A percentile compares a stretch with the other conserved stretches of the same genome.
These are phyloP conservation scores for Petrolisthes manimaculis DNA, from an alignment of 2,888 invertebrate genomes.

Conservation along the genomic window DNA sequence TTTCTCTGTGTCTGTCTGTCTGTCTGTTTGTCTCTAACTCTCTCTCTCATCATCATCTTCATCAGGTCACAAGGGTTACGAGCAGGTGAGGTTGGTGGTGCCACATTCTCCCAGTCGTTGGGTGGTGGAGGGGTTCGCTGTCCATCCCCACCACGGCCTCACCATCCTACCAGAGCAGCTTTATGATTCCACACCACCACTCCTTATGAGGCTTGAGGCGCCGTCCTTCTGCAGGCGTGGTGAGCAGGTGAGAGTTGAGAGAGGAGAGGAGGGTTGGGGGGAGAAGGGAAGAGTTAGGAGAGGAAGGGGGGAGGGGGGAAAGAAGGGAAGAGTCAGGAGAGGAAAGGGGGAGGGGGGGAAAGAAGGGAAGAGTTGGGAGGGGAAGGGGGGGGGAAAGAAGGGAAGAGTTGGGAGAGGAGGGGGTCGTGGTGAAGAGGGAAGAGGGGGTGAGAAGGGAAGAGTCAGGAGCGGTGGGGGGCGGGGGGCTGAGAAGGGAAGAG, in stretches of 20 bases:
- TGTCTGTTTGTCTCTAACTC: too few species aligned
- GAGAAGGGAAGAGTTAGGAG: too few species aligned
- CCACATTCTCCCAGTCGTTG: slow-evolving; percentile 71
- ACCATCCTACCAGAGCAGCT: slow-evolving; percentile 71
- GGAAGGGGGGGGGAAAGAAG: not conserved
- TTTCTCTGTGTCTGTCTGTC: too few species aligned
- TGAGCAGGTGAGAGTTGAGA: slow-evolving; percentile 73
- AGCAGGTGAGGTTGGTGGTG: slow-evolving; percentile 67
- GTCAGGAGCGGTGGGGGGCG: not conserved
- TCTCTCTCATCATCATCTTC: not conserved
- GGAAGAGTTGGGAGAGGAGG: not conserved
- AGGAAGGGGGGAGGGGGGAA: not conserved
- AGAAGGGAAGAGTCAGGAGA: not conserved
- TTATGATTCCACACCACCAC: slow-evolving; percentile 69
- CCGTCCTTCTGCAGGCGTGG: slow-evolving; percentile 72
- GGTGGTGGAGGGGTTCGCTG: slow-evolving; percentile 73
- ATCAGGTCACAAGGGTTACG: slow-evolving; percentile 51
- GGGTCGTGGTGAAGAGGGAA: not conserved
- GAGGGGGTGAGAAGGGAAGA: not conserved
- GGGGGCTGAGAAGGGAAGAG: not conserved
- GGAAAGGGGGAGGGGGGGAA: not conserved
- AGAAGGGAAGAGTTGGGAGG: not conserved
- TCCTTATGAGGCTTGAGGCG: slow-evolving; percentile 73
- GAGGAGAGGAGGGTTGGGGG: not conserved
- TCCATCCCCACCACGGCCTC: slow-evolving; percentile 73